Base-by-base conservation (phyloP, 2,888 invertebrate species). In the Bruchidius siliquastri region DNA sequence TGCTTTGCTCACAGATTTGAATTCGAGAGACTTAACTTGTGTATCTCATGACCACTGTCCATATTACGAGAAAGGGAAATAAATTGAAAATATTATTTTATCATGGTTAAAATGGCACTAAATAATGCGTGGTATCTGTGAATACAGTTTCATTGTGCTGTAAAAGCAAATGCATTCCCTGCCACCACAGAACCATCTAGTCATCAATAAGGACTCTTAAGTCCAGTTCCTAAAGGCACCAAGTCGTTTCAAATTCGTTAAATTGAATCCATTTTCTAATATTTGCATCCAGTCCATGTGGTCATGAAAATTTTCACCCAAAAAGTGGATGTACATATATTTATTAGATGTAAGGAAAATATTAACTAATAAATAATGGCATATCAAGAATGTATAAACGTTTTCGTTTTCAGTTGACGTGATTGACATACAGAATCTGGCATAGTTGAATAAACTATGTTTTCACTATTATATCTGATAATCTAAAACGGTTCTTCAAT, bases 1-100 rank as follows among this genome's bases (percentile, higher is more conserved):
- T 80, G 77, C 77, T 82, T 82, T 82, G 81, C 82, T 82, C 82
- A 82, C 82, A 82, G 83, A 81, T 81, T 80, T 74, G 72, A 77
- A n/a, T 78, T 75, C 22, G n/a, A 10, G 18, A 18, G 68, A 49
- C 8, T 49, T n/a, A n/a, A n/a, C 8, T 13, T 18, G 18, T 49
- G 49, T 49, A 49, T 49, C 13, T 49, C 18, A 49, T 49, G 49
- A 18, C 49, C 49, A 49, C 49, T 49, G 49, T 18, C 13, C 13
- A 13, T 49, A 49, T 49, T 13, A 13, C 1, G 1, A 49, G 3
- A 8, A 13, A 49, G 13, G 49, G 49, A 13, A 13, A 30, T 8
- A 6, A 30, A n/a, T n/a, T n/a, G n/a, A n/a, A n/a, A n/a, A n/a
- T n/a, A n/a, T n/a, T n/a, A n/a, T n/a, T n/a, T n/a, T n/a, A n/a